Percentiles rank a stretch among this genome's conserved stretches.
Evolutionary conservation across 2,797 vertebrate genomes (phyloP).

Genomic region (Toxotes lorentzi): DNA sequence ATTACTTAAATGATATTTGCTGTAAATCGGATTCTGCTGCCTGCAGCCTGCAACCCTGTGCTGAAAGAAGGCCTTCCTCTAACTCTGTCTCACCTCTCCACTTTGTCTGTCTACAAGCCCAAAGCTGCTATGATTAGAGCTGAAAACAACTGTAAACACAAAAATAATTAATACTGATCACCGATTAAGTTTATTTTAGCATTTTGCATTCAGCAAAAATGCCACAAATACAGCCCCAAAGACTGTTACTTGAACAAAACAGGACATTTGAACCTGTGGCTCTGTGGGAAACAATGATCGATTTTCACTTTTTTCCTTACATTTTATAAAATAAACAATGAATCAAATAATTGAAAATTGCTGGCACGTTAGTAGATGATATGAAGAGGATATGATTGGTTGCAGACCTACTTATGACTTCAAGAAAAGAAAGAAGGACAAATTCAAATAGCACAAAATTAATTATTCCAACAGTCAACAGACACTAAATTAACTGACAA

Average conservation of each 20-base stretch:
- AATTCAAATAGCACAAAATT: neutral
- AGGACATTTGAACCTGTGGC: neutral
- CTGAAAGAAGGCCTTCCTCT: slow-evolving; percentile 56
- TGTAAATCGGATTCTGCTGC: slow-evolving; percentile 86
- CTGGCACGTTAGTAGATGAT: neutral
- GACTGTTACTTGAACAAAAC: neutral
- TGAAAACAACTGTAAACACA: neutral
- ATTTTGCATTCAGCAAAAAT: neutral
- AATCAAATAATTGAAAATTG: neutral
- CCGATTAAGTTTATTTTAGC: neutral
- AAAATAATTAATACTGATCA: neutral
- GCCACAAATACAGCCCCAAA: neutral
- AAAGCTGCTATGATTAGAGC: slow-evolving; percentile 12
- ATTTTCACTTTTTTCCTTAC: neutral
- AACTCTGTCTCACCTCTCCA: slow-evolving; percentile 9
- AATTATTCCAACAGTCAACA: neutral
- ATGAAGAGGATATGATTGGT: neutral
- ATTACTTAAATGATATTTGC: slow-evolving; percentile 88
- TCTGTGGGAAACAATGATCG: neutral
- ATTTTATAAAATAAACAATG: neutral
- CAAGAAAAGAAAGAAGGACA: neutral
- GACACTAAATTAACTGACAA: neutral
- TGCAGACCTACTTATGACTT: neutral
- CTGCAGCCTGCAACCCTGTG: slow-evolving; percentile 61
- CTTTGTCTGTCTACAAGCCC: slow-evolving; percentile 17